Percentiles rank a stretch among this genome's conserved stretches.
These are phyloP conservation scores for Rotaria socialis DNA, from an alignment of 2,888 invertebrate genomes.

Conservation along the genomic window DNA sequence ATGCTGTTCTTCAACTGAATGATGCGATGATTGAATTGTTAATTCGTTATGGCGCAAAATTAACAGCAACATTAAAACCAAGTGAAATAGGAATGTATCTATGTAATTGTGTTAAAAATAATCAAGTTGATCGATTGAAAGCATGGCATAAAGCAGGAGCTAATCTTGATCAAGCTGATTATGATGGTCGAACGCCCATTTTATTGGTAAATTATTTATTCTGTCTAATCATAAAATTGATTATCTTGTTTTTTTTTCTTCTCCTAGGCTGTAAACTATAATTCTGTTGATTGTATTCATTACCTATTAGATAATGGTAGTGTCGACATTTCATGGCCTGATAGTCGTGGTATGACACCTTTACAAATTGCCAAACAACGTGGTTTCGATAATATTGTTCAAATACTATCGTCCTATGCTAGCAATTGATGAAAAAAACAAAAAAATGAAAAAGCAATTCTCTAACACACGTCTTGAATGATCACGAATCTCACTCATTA, in stretches of 20 bases:
- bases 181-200: constrained; percentile 20
- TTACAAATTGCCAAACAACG: neutral
- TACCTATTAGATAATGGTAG: neutral
- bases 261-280: neutral
- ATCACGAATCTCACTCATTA: neutral
- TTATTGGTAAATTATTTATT: neutral
- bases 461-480: neutral
- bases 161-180: constrained; percentile 1
- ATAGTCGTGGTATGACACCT: neutral
- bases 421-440: neutral
- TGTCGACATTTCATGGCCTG: neutral
- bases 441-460: neutral
- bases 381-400: constrained; percentile 14
- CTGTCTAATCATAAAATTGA: neutral
- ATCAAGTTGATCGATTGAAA: neutral
- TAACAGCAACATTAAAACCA: neutral
- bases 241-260: neutral
- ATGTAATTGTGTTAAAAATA: constrained; percentile 13
- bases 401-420: neutral
- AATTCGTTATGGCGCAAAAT: neutral
- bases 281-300: neutral
- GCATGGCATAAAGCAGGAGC: constrained; percentile 19
- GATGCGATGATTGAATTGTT: constrained; percentile 1
- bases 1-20: neutral
- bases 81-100: constrained; percentile 33